These are phyloP conservation scores for Willisornis vidua DNA, from an alignment of 2,113 vertebrate species.

Conservation along the genomic window DNA sequence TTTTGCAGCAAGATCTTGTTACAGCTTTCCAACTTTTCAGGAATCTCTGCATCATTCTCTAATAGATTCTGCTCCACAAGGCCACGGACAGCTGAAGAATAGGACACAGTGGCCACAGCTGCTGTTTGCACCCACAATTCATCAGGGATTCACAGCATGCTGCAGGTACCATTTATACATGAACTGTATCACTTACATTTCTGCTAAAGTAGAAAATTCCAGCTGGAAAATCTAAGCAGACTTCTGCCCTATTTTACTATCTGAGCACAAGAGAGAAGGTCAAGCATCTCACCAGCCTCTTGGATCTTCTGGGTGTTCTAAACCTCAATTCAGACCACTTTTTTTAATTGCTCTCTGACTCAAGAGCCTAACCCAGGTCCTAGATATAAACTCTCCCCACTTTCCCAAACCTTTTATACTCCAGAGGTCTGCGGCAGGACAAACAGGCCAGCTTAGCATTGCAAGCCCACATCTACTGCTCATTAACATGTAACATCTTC, in stretches of 20 bases:
- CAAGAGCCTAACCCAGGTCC: not conserved
- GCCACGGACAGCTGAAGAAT: not conserved
- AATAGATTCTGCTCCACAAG: not conserved
- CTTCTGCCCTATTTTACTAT: not conserved
- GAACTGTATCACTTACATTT: not conserved
- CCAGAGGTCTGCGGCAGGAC: not conserved
- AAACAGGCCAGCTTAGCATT: fast-evolving
- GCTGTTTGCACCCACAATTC: not conserved
- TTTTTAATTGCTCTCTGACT: not conserved
- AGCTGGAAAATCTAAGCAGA: not conserved
- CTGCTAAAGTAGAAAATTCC: not conserved
- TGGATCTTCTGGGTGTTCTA: not conserved
- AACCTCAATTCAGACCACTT: not conserved
- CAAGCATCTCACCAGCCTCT: not conserved
- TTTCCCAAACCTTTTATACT: not conserved
- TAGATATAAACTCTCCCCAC: not conserved
- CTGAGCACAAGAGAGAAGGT: not conserved
- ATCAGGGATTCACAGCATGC: not conserved
- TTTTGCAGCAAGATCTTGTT: not conserved
- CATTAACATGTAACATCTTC: not conserved
- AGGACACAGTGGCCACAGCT: not conserved
- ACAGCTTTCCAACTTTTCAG: not conserved
- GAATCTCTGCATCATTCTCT: not conserved
- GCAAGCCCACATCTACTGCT: not conserved
- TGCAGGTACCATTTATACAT: not conserved